phyloP scores from a whole-genome alignment of 1,140 invertebrate species.

The Maniola jurtina region DNA sequence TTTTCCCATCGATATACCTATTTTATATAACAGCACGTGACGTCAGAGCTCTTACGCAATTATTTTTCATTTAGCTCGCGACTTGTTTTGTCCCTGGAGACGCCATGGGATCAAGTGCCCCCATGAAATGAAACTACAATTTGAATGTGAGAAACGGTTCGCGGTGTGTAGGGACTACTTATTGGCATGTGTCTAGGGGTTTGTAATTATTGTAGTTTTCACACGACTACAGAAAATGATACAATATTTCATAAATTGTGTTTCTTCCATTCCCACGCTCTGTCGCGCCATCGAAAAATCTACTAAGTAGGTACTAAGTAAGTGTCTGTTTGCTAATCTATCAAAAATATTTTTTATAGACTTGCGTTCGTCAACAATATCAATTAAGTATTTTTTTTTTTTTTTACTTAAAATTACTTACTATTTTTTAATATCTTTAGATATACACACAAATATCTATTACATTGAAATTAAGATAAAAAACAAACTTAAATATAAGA shows the following conservation, averaged over 20 bases:
- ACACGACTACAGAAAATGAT: constrained; percentile 26
- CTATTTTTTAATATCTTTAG: no score
- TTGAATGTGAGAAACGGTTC: constrained; percentile 65
- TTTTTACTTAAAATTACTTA: no score
- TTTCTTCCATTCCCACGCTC: constrained; percentile 19
- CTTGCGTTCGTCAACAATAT: no score
- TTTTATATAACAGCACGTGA: not conserved
- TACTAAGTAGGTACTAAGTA: not conserved
- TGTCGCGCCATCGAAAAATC: not conserved
- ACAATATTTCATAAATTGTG: not conserved
- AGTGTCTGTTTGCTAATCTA: no score
- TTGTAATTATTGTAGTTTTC: constrained; percentile 55
- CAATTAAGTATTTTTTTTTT: no score
- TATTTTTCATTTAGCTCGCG: constrained; percentile 74
- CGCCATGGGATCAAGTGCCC: constrained; percentile 60
- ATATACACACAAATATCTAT: no score
- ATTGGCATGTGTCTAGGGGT: constrained; percentile 44
- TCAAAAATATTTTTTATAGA: no score
- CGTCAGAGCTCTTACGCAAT: constrained; percentile 44
- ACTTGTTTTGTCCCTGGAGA: constrained; percentile 64
- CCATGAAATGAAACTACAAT: constrained; percentile 57
- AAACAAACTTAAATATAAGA: no score
- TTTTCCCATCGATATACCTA: not conserved
- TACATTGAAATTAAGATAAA: no score
- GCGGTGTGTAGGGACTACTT: constrained; percentile 40